Evolutionary conservation across 35 echinoderm and acorn worm genomes (phyloP).

Genomic region (Apostichopus parvimensis): DNA sequence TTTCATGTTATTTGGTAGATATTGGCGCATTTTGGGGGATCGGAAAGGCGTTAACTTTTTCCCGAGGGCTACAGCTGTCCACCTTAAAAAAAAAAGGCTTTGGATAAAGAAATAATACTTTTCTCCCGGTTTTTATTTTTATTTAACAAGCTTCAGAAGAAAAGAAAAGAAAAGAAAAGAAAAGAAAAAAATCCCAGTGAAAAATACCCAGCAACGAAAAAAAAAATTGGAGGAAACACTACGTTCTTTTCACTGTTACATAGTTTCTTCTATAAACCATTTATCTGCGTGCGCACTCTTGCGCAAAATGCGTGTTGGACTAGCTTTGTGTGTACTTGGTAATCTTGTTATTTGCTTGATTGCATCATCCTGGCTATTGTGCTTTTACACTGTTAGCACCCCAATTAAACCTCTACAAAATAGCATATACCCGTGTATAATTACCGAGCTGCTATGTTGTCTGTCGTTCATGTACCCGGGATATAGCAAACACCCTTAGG

Average conservation of each 20-base stretch:
- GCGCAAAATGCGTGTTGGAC: slow-evolving; percentile 26
- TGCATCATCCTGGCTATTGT: slow-evolving; percentile 7
- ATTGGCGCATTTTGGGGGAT: background rate
- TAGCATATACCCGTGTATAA: slow-evolving; percentile 38
- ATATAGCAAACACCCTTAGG: slow-evolving; percentile 26
- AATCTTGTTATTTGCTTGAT: slow-evolving; percentile 35
- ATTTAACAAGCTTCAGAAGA: background rate
- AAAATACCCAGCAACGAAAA: slow-evolving; percentile 5
- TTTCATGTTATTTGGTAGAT: background rate
- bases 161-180: background rate
- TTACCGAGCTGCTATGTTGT: slow-evolving; percentile 15
- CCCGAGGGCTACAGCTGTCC: slow-evolving; percentile 30
- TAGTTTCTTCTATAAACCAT: background rate
- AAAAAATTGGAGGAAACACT: background rate
- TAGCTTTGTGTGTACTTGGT: slow-evolving; percentile 25
- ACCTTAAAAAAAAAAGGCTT: background rate
- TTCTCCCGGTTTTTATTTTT: background rate
- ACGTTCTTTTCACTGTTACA: slow-evolving; percentile 38
- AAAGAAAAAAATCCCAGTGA: background rate
- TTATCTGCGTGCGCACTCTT: slow-evolving; percentile 35
- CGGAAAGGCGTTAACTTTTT: slow-evolving; percentile 23
- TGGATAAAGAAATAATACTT: background rate
- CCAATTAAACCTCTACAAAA: slow-evolving; percentile 39
- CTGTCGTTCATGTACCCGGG: slow-evolving; percentile 31
- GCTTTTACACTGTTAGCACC: slow-evolving; percentile 6